These are phyloP conservation scores for Bos javanicus DNA, from an alignment of 2,113 vertebrate genomes.

Conservation along the genomic window DNA sequence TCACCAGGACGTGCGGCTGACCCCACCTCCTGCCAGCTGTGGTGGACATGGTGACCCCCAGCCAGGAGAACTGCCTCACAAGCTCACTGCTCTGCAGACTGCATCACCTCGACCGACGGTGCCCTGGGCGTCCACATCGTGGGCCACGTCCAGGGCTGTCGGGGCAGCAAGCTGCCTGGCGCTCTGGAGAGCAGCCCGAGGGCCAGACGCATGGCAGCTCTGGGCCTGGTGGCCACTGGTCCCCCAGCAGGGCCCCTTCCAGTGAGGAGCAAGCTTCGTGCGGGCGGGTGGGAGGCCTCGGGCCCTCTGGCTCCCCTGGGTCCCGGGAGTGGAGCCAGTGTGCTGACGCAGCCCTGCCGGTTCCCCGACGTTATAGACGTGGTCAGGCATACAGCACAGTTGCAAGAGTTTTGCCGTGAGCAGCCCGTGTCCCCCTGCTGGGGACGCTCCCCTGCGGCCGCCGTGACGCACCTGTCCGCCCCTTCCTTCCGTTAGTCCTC, in stretches of 20 bases:
- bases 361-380: rapidly evolving
- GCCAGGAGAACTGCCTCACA: rapidly evolving
- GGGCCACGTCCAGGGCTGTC: background rate
- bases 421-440: background rate
- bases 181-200: rapidly evolving
- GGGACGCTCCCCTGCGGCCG: rapidly evolving
- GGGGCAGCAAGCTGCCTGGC: rapidly evolving
- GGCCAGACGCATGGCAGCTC: rapidly evolving
- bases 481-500: background rate
- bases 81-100: rapidly evolving
- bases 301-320: background rate
- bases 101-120: rapidly evolving
- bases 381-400: background rate
- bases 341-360: background rate
- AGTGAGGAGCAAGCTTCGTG: rapidly evolving
- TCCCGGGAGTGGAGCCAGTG: rapidly evolving
- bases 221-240: background rate
- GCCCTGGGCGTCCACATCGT: rapidly evolving
- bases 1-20: too few relatives aligned
- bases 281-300: rapidly evolving
- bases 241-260: rapidly evolving
- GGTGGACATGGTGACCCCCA: rapidly evolving
- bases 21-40: rapidly evolving
- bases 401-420: background rate
- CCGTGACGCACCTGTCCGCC: background rate